Evolutionary conservation across 2,888 invertebrate genomes (phyloP).

Genomic region (Steinernema scapterisci): DNA sequence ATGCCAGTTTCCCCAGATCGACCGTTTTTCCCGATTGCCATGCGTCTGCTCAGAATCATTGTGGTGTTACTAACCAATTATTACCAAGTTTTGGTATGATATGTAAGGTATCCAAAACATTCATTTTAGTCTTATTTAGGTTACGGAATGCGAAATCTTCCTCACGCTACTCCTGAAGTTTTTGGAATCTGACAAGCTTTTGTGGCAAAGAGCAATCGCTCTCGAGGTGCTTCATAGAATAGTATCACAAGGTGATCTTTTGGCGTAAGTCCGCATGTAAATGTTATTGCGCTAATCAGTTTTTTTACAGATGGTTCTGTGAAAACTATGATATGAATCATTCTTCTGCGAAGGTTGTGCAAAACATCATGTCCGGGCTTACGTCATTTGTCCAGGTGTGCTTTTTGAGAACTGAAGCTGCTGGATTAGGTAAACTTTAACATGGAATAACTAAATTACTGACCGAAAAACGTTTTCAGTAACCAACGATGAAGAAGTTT

Average conservation of each 20-base stretch:
- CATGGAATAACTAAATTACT: neutral
- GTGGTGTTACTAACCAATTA: slow-evolving; percentile 85
- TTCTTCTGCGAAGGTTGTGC: slow-evolving; percentile 74
- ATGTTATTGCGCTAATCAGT: neutral
- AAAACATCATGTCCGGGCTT: slow-evolving; percentile 90
- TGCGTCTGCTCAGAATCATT: slow-evolving; percentile 88
- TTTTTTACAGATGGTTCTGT: slow-evolving; percentile 77
- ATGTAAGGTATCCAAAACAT: neutral
- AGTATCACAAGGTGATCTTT: slow-evolving; percentile 61
- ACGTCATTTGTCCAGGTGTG: slow-evolving; percentile 92
- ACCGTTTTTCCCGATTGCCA: slow-evolving; percentile 94
- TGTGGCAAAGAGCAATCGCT: slow-evolving; percentile 93
- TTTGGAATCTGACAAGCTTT: slow-evolving; percentile 90
- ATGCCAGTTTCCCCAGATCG: slow-evolving; percentile 70
- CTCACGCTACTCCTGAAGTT: slow-evolving; percentile 94
- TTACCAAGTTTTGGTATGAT: slow-evolving; percentile 55
- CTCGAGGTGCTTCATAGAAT: slow-evolving; percentile 93
- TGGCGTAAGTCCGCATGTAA: slow-evolving; percentile 39
- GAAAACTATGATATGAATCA: slow-evolving; percentile 92
- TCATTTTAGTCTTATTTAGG: slow-evolving; percentile 71
- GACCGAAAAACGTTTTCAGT: neutral
- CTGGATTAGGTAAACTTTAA: slow-evolving; percentile 35
- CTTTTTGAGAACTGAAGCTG: slow-evolving; percentile 40
- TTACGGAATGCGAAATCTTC: slow-evolving; percentile 98
- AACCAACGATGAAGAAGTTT: slow-evolving; percentile 33